Evolutionary conservation across 1,140 invertebrate genomes (phyloP), one percentile per base, ranked within the genome.

Genomic region (Pachypeltis micranthus): DNA sequence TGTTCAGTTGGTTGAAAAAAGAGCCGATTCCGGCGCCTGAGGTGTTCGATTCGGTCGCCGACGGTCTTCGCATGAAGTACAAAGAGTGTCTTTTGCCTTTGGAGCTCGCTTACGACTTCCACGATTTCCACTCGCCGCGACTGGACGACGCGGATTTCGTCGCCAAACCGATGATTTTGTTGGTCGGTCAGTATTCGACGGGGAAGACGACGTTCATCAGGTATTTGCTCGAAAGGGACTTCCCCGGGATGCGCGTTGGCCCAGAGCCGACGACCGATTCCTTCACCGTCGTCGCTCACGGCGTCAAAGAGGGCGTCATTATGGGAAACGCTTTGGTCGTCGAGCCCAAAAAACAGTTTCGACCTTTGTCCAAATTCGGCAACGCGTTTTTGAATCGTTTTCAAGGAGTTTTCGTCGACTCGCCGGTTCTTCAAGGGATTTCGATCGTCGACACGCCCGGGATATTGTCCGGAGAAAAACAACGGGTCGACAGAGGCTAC

Each of bases 191-290:
- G 74, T 99, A 99, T 76, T 98, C 96, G 0, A 98, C 96, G 1
- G 96, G 96, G 65, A 99, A 99, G 80, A 98, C 96, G 0, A 97
- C 95, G 0, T 98, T 98, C 72, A 99, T 99, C 65, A 88, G 91
- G 66, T 96, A 96, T 74, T 76, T 96, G n/a, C 73, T 96, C 54
- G 92, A 96, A 73, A 80, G 89, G 70, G 93, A 97, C 68, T 97
- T 96, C 73, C 93, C 93, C 24, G 93, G 93, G 28, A 95, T 96
- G 63, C 80, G 93, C 63, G 96, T 97, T 68, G 94, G 94, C 0
- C 94, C 94, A 0, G 93, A 96, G 75, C 92, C 93, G 2, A 99
- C 96, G 0, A 99, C 96, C 2, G 96, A 99, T 77, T 82, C 92
- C 56, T 99, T 99, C 73, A 99, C 98, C 62, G 91, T 91, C 63